Percentiles rank a stretch among this genome's conserved stretches.
These are phyloP conservation scores for Leucopsar rothschildi DNA, from an alignment of 2,113 vertebrate genomes.

Conservation along the genomic window DNA sequence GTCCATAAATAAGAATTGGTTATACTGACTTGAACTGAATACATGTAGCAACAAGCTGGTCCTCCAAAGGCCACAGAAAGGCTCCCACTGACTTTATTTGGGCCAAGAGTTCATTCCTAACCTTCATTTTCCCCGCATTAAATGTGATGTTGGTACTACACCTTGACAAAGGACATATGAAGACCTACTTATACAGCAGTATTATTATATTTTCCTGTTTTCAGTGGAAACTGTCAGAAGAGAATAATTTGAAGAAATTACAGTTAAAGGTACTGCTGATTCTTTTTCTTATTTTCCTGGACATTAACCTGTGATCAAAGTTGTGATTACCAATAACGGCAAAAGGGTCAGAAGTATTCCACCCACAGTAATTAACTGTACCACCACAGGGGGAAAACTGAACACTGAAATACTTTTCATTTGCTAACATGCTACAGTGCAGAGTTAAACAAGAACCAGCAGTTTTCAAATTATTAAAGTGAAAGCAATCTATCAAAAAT, in stretches of 20 bases:
- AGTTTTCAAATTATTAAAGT: not conserved
- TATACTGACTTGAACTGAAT: not conserved
- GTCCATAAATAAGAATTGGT: not conserved
- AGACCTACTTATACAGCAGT: not conserved
- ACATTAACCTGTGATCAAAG: not conserved
- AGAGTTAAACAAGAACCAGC: not conserved
- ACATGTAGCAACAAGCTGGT: not conserved
- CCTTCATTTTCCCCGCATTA: not conserved
- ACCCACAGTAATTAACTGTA: not conserved
- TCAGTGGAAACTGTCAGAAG: not conserved
- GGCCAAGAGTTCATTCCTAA: not conserved
- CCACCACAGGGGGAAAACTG: not conserved
- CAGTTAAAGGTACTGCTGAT: not conserved
- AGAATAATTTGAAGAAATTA: not conserved
- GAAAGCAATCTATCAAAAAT: not conserved
- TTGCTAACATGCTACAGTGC: not conserved
- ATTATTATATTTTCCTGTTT: not conserved
- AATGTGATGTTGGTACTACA: not conserved
- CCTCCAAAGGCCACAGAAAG: not conserved
- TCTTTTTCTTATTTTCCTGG: not conserved
- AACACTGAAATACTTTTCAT: not conserved
- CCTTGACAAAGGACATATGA: not conserved
- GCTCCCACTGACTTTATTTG: not conserved
- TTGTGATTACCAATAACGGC: not conserved
- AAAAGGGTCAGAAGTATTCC: not conserved